These are phyloP conservation scores for Drosophila tristis DNA, from an alignment of 1,140 invertebrate genomes.

Conservation along the genomic window DNA sequence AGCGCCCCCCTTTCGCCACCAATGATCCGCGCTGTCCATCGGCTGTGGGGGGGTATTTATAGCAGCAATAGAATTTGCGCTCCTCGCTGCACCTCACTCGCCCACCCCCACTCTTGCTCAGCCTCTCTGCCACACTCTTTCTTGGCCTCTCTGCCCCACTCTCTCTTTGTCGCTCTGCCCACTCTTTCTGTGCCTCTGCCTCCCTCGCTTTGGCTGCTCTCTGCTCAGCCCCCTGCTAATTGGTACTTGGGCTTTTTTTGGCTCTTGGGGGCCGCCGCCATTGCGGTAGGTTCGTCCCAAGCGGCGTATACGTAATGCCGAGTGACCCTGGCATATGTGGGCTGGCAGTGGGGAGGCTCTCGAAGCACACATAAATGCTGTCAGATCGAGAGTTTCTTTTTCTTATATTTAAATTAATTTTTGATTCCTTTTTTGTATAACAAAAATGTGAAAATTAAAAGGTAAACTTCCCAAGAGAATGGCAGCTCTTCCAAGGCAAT, in stretches of 20 bases:
- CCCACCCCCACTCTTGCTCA: background rate
- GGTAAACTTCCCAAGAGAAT: too few species aligned
- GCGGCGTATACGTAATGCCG: slow-evolving; percentile 62
- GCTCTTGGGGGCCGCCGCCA: slow-evolving; percentile 20
- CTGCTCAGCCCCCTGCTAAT: slow-evolving; percentile 36
- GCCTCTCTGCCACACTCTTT: background rate
- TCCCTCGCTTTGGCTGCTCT: slow-evolving; percentile 1
- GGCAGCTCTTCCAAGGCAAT: too few species aligned
- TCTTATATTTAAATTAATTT: too few species aligned
- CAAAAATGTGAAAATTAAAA: too few species aligned
- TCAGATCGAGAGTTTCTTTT: too few species aligned
- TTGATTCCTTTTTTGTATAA: too few species aligned
- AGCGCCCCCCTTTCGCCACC: background rate
- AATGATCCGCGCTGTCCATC: background rate
- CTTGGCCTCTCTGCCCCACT: too few species aligned
- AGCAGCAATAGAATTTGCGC: slow-evolving; percentile 33
- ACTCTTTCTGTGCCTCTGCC: too few species aligned
- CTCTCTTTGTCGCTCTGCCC: too few species aligned
- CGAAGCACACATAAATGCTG: too few species aligned
- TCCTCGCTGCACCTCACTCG: slow-evolving; percentile 12
- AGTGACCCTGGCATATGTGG: slow-evolving; percentile 16
- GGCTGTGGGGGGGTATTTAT: slow-evolving; percentile 44
- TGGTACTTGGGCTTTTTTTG: slow-evolving; percentile 12
- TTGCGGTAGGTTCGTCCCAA: slow-evolving; percentile 73
- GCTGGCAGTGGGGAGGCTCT: background rate